phyloP scores from a whole-genome alignment of 2,888 invertebrate species.

The Nymphalis polychloros region DNA sequence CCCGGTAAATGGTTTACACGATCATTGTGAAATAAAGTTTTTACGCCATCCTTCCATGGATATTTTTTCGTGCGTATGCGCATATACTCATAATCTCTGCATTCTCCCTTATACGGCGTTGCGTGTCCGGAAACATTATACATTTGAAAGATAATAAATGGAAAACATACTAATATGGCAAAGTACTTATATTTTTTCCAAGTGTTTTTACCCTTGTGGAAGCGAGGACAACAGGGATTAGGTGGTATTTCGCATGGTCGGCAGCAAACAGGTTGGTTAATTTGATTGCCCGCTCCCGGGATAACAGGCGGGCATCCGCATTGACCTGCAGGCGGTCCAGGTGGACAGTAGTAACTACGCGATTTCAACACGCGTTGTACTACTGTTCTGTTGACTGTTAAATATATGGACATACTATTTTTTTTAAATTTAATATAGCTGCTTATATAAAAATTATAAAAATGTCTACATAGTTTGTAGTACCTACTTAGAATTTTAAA shows the following conservation, averaged over 20 bases:
- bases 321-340: conserved; percentile 48
- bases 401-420: conserved; percentile 18
- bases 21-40: conserved; percentile 92
- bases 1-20: conserved; percentile 81
- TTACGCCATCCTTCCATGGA: conserved; percentile 95
- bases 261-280: conserved; percentile 52
- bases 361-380: conserved; percentile 32
- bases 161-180: conserved; percentile 57
- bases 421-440: conserved; percentile 8
- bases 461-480: conserved; percentile 11
- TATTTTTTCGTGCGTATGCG: conserved; percentile 89
- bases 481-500: conserved; percentile 10
- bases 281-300: conserved; percentile 51
- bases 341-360: conserved; percentile 56
- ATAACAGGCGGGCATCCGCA: conserved; percentile 50
- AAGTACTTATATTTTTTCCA: conserved; percentile 62
- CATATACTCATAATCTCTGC: conserved; percentile 87
- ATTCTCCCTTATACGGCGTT: conserved; percentile 49
- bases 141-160: conserved; percentile 58
- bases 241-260: conserved; percentile 52
- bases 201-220: conserved; percentile 53
- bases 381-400: conserved; percentile 1
- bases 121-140: conserved; percentile 47
- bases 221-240: conserved; percentile 56
- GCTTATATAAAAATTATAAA: background rate